Base-by-base conservation (phyloP, 2,797 vertebrate species). In the Rhynchotus rufescens region DNA sequence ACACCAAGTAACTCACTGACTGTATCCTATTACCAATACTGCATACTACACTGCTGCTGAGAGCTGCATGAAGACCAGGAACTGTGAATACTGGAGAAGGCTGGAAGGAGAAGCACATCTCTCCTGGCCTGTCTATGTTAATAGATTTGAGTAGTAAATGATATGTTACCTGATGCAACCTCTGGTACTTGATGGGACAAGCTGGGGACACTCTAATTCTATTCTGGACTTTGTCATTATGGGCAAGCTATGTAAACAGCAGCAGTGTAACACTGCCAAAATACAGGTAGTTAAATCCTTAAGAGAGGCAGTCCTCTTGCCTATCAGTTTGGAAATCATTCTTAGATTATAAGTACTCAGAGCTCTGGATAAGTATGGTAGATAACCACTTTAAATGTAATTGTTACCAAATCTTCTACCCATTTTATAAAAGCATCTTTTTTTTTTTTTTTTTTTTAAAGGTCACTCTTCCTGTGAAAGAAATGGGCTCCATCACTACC, bases 1-100 rank as follows among this genome's bases (percentile, higher is more conserved):
- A 52, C 21, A 34, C 13, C 5, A 20, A 21, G 16, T 23, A n/a
- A 57, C 36, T 30, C 23, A 36, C 26, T 28, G 42, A 52, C 32
- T 23, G 32, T 66, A 17, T 10, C 9, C 16, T 6, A 30, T 45
- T 0, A 2, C n/a, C 7, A 2, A 17, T 22, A 30, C 25, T 6
- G 10, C 30, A 42, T 9, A n/a, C 4, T 78, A 10, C 12, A 28
- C 40, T 17, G 49, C 17, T 74, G n/a, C 20, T 21, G 34, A 47
- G 44, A 36, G 19, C 10, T 60, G 26, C 0, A 1, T 54, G 34
- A 15, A 25, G 23, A 51, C 12, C 49, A 51, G 49, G 22, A 10
- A 34, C n/a, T n/a, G n/a, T 25, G 47, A 28, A 44, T 61, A 69
- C 17, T 30, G 22, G 15, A 73, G 40, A 10, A 72, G 65, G 4